These are phyloP conservation scores for Heterohyrax brucei DNA, from an alignment of 2,797 vertebrate species.

Conservation along the genomic window DNA sequence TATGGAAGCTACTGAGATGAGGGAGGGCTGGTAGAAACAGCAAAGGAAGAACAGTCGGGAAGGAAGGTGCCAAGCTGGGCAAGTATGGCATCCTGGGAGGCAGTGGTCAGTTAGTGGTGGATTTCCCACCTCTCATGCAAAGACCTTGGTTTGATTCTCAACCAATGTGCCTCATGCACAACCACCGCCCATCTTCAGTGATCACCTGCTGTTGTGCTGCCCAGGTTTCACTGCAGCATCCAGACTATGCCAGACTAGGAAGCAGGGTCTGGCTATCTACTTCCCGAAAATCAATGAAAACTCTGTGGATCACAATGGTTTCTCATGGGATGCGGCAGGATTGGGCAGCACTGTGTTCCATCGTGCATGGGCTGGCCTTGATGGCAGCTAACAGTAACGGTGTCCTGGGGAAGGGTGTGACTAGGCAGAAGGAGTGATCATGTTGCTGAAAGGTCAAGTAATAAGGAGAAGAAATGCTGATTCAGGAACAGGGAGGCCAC, in stretches of 20 bases:
- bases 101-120: not conserved
- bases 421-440: not conserved
- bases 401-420: not conserved
- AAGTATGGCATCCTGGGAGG: not conserved
- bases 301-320: no score
- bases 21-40: not conserved
- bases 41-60: not conserved
- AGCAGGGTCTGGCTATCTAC: not conserved
- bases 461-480: not conserved
- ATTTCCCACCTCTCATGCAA: not conserved
- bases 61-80: not conserved
- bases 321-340: no score
- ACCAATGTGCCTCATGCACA: no score
- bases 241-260: not conserved
- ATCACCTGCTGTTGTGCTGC: not conserved
- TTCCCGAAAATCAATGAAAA: no score
- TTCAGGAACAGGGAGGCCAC: not conserved
- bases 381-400: no score
- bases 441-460: not conserved
- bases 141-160: not conserved
- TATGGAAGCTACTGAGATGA: not conserved
- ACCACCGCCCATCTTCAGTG: no score
- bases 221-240: not conserved
- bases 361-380: no score
- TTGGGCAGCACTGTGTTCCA: no score